Base-by-base conservation (phyloP, 2,113 vertebrate genomes). In the Sander lucioperca region DNA sequence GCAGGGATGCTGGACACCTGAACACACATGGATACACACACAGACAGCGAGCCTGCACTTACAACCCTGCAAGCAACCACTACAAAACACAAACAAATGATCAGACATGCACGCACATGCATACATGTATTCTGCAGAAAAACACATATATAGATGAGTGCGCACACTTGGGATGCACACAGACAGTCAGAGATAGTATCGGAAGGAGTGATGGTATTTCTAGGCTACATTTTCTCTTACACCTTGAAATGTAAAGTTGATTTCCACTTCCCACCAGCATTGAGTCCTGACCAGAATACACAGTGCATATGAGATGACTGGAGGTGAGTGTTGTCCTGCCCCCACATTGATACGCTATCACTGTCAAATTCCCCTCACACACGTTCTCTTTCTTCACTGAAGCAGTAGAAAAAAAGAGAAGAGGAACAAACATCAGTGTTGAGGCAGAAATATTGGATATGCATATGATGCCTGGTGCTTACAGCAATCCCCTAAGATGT, bases 221-320 rank as follows among this genome's bases (percentile, higher is more conserved):
- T 73, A 0, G 54, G 82, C 10, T 63, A 54, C 62, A 58, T 80
- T 71, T 70, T 74, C 13, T 33, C 43, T 21, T 25, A 56, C 51
- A 61, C 74, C 80, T 86, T 86, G 23, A 80, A 89, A 89, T 86
- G 82, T 80, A 77, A 84, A 89, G 80, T 63, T 59, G 39, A 51
- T n/a, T 68, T 83, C 45, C 25, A 81, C 74, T 58, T 80, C 53
- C 72, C 56, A 75, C 79, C 77, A 72, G 67, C 45, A 53, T 62
- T 13, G 63, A 56, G 27, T 69, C 67, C 81, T 79, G 83, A 81
- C 18, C 47, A 74, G 84, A 80, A 86, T 88, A 54, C 71, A 57
- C 72, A 18, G 51, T 39, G 59, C 75, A 53, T 8, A 48, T 21
- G 54, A 57, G 75, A 67, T 74, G 70, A 69, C 57, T 64, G 45